These are phyloP conservation scores for Choristoneura fumiferana DNA, from an alignment of 1,140 invertebrate species.

Conservation along the genomic window DNA sequence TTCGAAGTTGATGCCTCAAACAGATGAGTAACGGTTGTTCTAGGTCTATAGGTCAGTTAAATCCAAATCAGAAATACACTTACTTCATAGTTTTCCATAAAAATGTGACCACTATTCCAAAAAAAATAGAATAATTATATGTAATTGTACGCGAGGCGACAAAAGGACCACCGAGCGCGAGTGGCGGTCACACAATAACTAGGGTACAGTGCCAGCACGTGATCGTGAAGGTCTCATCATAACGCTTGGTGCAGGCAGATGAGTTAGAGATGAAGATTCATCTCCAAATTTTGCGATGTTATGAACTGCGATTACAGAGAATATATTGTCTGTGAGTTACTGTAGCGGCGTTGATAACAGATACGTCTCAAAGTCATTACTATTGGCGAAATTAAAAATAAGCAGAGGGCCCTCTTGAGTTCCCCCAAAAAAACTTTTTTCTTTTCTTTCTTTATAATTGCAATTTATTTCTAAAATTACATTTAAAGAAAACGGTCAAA, in stretches of 20 bases:
- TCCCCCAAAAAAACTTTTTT: too few relatives aligned
- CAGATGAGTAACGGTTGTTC: too few relatives aligned
- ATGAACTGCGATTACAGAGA: neutral
- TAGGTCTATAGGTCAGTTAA: neutral
- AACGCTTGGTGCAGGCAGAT: neutral
- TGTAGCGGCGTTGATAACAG: too few relatives aligned
- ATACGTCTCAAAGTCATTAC: too few relatives aligned
- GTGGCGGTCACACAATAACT: neutral
- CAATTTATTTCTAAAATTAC: too few relatives aligned
- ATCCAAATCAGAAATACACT: neutral
- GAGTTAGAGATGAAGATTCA: neutral
- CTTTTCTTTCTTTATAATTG: too few relatives aligned
- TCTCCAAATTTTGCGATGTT: neutral
- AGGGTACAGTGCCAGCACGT: neutral
- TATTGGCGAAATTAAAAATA: too few relatives aligned
- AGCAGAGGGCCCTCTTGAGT: too few relatives aligned
- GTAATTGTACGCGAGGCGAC: neutral
- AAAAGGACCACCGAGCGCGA: neutral
- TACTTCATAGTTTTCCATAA: neutral
- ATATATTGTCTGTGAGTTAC: too few relatives aligned
- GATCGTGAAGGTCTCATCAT: conserved; percentile 7
- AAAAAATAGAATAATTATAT: neutral
- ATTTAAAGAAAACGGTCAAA: too few relatives aligned
- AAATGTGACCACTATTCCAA: neutral
- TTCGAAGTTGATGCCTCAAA: too few relatives aligned